Conservation (phyloP, 2,113 vertebrate species). For the Procavia capensis region DNA sequence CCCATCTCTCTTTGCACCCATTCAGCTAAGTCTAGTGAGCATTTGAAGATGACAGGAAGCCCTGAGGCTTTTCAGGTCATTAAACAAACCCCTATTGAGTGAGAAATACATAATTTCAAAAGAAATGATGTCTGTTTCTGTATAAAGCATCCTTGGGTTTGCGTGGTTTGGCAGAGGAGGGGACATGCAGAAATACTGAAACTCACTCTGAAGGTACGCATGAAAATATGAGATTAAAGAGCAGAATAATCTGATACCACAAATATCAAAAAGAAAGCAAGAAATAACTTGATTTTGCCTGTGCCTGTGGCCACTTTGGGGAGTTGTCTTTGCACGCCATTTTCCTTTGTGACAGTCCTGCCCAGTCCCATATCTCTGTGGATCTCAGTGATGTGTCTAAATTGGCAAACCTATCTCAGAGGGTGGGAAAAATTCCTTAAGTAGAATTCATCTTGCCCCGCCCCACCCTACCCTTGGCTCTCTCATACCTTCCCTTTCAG, state of each 20-base stretch:
- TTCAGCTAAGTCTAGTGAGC: not conserved
- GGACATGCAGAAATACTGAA: not conserved
- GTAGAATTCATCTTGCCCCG: not conserved
- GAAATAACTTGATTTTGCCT: constrained; percentile 69
- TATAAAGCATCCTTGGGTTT: not conserved
- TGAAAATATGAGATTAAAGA: constrained; percentile 47
- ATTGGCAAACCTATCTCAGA: constrained; percentile 35
- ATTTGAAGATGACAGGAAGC: not conserved
- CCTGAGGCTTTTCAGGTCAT: not conserved
- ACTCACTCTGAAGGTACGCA: not conserved
- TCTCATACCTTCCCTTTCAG: not conserved
- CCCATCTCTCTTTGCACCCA: not conserved
- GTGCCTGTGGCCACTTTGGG: constrained; percentile 59
- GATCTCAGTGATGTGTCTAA: constrained; percentile 60
- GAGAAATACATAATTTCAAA: not conserved
- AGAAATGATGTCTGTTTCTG: not conserved
- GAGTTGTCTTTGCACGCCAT: constrained; percentile 60
- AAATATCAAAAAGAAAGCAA: constrained; percentile 61
- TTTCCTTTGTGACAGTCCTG: constrained; percentile 60
- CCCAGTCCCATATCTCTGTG: constrained; percentile 52
- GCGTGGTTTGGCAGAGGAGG: not conserved
- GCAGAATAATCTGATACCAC: constrained; percentile 48
- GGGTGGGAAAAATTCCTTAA: constrained; percentile 64
- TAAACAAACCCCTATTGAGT: not conserved
- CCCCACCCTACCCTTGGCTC: constrained; percentile 39